Evolutionary conservation across 92 coral and sea anemone genomes (phyloP).

Genomic region (Phenganax marumi): DNA sequence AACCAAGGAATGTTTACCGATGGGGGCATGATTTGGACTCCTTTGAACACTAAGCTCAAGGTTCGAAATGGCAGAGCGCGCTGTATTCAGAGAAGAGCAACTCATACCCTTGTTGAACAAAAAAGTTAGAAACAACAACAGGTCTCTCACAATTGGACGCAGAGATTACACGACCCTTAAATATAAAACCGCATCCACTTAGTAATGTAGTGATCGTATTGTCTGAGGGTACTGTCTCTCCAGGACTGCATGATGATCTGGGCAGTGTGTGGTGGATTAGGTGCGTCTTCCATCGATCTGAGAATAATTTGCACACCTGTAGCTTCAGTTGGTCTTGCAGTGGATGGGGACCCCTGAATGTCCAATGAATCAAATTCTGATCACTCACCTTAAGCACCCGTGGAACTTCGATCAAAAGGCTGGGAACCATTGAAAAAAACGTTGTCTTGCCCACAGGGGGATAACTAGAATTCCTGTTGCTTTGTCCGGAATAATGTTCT

Average conservation of each 20-base stretch:
- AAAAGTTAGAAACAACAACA: neutral
- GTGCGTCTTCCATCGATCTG: neutral
- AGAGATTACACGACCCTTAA: conserved; percentile 14
- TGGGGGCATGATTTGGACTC: neutral
- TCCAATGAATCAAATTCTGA: neutral
- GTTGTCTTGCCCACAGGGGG: neutral
- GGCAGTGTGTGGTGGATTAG: conserved; percentile 3
- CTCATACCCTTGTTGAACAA: neutral
- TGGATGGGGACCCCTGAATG: neutral
- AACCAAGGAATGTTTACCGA: too few species aligned
- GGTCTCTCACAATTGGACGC: neutral
- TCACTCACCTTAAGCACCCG: neutral
- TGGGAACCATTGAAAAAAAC: neutral
- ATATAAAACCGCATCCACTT: conserved; percentile 10
- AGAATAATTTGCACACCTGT: conserved; percentile 19
- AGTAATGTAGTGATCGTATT: neutral
- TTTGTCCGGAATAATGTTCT: conserved; percentile 1
- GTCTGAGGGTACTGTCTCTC: neutral
- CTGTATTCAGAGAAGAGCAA: too few species aligned
- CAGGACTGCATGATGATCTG: neutral
- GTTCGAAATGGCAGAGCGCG: too few species aligned
- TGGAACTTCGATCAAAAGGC: neutral
- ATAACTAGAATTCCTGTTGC: neutral
- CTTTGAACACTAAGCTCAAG: neutral
- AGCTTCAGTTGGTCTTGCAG: neutral